phyloP scores from a whole-genome alignment of 2,113 vertebrate species.

The Acrocephalus arundinaceus region DNA sequence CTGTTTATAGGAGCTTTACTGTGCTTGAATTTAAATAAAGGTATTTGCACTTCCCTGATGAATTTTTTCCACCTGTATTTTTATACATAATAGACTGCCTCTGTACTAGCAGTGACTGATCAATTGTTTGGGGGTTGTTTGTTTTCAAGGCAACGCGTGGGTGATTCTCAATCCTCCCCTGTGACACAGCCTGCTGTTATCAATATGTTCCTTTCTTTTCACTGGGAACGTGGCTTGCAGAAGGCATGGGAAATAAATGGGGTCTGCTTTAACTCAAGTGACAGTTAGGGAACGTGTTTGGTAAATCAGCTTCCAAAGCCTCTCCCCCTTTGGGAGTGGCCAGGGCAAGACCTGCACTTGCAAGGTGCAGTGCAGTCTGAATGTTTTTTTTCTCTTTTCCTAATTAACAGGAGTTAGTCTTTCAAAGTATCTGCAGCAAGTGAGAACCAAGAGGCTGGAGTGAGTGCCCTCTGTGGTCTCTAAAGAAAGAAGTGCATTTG shows the following conservation, averaged over 20 bases:
- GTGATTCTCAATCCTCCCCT: conserved; percentile 11
- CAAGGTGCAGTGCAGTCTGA: background rate
- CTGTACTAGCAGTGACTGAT: conserved; percentile 23
- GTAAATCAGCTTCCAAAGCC: background rate
- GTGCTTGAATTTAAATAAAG: conserved; percentile 44
- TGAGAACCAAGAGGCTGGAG: background rate
- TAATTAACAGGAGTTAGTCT: conserved; percentile 43
- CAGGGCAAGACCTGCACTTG: background rate
- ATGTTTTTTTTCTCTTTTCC: background rate
- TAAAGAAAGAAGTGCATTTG: background rate
- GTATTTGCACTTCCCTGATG: conserved; percentile 48
- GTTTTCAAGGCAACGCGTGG: conserved; percentile 41
- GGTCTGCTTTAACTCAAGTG: background rate
- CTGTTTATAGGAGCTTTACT: conserved; percentile 26
- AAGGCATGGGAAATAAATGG: conserved; percentile 31
- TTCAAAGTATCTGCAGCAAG: background rate
- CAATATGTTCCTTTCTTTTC: conserved; percentile 35
- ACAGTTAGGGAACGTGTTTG: background rate
- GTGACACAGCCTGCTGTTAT: conserved; percentile 37
- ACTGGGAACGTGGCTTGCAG: background rate
- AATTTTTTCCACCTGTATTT: conserved; percentile 53
- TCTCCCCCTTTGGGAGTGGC: background rate
- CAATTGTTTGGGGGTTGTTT: conserved; percentile 54
- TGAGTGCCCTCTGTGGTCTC: background rate
- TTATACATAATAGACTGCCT: conserved; percentile 29